phyloP scores from a whole-genome alignment of 2,888 invertebrate species.

The Drosophila diplacantha region DNA sequence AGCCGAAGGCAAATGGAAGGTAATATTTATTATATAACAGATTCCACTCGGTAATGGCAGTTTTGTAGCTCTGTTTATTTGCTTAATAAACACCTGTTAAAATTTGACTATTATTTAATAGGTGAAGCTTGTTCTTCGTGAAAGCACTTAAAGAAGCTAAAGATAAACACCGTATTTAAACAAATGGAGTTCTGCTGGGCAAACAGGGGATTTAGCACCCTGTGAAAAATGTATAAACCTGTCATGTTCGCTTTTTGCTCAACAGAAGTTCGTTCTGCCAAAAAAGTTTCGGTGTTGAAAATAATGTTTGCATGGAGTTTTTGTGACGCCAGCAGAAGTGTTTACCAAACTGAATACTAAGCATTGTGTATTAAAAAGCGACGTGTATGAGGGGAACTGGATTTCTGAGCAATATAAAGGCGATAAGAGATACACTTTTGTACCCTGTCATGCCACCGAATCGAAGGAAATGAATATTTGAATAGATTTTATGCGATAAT shows the following conservation, averaged over 20 bases:
- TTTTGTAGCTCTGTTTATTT: constrained; percentile 1
- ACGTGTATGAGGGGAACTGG: neutral
- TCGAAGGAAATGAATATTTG: constrained; percentile 1
- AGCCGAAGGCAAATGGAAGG: neutral
- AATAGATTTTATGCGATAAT: constrained; percentile 22
- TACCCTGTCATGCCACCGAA: neutral
- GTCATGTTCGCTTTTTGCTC: constrained; percentile 4
- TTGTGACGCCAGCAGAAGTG: neutral
- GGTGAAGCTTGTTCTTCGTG: neutral
- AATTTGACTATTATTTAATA: neutral
- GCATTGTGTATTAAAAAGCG: neutral
- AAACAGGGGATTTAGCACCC: constrained; percentile 7
- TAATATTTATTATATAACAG: neutral
- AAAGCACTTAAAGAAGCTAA: neutral
- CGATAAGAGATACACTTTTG: constrained; percentile 2
- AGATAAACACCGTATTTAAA: constrained; percentile 8
- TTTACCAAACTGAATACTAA: constrained; percentile 3
- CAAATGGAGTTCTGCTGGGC: constrained; percentile 14
- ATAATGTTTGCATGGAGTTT: constrained; percentile 8
- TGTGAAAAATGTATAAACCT: neutral
- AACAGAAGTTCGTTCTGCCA: constrained; percentile 10
- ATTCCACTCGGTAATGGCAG: neutral
- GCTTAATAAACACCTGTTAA: neutral
- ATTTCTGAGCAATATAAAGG: constrained; percentile 1
- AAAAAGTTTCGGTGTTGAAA: constrained; percentile 17